Conservation (phyloP, 2,797 vertebrate genomes). For the Dallia pectoralis region DNA sequence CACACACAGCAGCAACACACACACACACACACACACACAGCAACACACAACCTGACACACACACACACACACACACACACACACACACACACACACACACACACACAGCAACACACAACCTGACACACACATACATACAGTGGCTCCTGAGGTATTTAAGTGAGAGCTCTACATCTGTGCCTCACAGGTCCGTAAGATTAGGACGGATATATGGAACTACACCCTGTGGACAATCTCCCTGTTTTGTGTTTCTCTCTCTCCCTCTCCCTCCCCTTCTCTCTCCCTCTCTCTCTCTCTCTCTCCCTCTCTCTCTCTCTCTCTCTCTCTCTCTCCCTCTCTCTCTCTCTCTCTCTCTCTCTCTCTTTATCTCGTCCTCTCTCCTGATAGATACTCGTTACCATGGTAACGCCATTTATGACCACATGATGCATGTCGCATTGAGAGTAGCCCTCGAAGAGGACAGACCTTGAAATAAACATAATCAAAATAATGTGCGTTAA, state of each 20-base stretch:
- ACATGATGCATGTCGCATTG: constrained; percentile 60
- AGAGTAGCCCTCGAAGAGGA: constrained; percentile 43
- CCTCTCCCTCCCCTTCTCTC: constrained; percentile 13
- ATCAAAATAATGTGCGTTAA: constrained; percentile 35
- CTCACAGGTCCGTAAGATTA: constrained; percentile 43
- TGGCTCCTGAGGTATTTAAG: constrained; percentile 34
- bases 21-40: neutral
- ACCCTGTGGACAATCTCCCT: constrained; percentile 43
- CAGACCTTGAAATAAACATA: constrained; percentile 51
- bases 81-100: neutral
- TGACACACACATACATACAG: neutral
- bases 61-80: no score
- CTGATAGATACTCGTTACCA: constrained; percentile 70
- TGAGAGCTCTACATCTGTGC: constrained; percentile 19
- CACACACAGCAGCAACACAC: constrained; percentile 80
- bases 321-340: neutral
- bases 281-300: neutral
- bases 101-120: no score
- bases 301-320: neutral
- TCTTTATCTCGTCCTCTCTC: constrained; percentile 35
- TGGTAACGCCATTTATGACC: constrained; percentile 69
- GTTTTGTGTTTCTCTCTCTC: constrained; percentile 46
- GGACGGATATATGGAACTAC: constrained; percentile 32
- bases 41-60: neutral
- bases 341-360: neutral